Evolutionary conservation across 2,797 vertebrate species (phyloP).

Genomic region (Tokudaia muenninki): DNA sequence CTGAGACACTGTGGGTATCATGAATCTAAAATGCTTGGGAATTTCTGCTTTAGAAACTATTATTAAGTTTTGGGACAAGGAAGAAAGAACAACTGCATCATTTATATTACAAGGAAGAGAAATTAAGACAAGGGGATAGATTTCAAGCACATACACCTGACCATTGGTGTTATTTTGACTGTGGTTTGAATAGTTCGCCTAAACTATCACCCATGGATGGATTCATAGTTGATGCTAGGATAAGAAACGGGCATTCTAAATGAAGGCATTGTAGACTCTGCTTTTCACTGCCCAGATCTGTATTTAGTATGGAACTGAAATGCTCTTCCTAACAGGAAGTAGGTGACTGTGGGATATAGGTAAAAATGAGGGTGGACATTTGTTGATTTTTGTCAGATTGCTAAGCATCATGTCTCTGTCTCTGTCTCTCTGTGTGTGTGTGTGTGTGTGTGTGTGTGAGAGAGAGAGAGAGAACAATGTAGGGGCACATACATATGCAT

Average conservation of each 20-base stretch:
- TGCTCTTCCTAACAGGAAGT: not conserved
- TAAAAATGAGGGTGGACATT: slow-evolving; percentile 14
- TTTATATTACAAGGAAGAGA: slow-evolving; percentile 41
- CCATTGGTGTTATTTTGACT: not conserved
- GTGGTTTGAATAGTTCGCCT: not conserved
- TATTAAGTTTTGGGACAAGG: not conserved
- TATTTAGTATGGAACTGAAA: not conserved
- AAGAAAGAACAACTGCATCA: not conserved
- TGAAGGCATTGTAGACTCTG: not conserved
- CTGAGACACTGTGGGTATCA: not conserved
- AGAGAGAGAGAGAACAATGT: not conserved
- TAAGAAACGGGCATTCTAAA: slow-evolving; percentile 18
- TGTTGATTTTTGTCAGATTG: slow-evolving; percentile 22
- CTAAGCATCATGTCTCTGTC: not conserved
- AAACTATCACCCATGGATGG: not conserved
- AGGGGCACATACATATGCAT: too few relatives aligned
- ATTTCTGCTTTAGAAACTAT: slow-evolving; percentile 1
- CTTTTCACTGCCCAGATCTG: not conserved
- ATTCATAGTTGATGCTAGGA: slow-evolving; percentile 16
- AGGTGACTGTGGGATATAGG: not conserved
- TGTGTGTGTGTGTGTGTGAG: not conserved
- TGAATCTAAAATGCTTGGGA: not conserved
- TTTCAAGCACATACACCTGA: not conserved
- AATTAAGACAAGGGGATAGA: not conserved
- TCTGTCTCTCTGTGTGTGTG: not conserved